Base-by-base conservation (phyloP, 2,888 invertebrate species). In the Calameuta idolon region DNA sequence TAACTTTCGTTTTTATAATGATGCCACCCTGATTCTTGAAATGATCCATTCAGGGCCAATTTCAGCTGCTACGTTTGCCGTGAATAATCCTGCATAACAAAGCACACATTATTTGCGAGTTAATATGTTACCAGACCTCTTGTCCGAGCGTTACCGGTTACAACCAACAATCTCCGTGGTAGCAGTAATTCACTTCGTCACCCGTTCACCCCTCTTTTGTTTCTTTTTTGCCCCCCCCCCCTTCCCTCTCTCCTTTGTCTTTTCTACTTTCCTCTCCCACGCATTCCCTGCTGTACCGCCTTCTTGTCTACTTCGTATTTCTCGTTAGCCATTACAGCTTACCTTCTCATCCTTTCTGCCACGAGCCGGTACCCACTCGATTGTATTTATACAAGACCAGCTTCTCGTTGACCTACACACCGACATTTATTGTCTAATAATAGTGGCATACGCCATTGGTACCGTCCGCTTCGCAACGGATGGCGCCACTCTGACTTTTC, bases 371-470 rank as follows among this genome's bases (percentile, higher is more conserved):
- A 37, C 31, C 30, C 40, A 33, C 76, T 73, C 69, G 69, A n/a
- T 9, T 81, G 79, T 80, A 77, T 83, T 79, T 83, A 81, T 82
- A 79, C 77, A 77, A 69, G 79, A 79, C 79, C 80, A 81, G 81
- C 82, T 79, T 81, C 81, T 81, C 81, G 81, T 75, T 86, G 87
- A 87, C 86, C 86, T 86, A 87, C 85, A 83, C 87, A 87, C 84
- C 84, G 87, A 87, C 84, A 86, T 84, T 87, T 82, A 79, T 80
- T 79, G 75, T 81, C 85, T 87, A 87, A 87, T 87, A 87, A 87
- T 86, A 86, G 83, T 34, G 11, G 71, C 31, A 31, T 71, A 31
- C 33, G 33, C 12, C 71, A 11, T 30, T 12, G 12, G 34, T 74
- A 35, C 74, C 74, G 23, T 30, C 77, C 73, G 75, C 79, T 75